These are phyloP conservation scores for Australoheros facetus DNA, from an alignment of 2,797 vertebrate species.

Conservation along the genomic window DNA sequence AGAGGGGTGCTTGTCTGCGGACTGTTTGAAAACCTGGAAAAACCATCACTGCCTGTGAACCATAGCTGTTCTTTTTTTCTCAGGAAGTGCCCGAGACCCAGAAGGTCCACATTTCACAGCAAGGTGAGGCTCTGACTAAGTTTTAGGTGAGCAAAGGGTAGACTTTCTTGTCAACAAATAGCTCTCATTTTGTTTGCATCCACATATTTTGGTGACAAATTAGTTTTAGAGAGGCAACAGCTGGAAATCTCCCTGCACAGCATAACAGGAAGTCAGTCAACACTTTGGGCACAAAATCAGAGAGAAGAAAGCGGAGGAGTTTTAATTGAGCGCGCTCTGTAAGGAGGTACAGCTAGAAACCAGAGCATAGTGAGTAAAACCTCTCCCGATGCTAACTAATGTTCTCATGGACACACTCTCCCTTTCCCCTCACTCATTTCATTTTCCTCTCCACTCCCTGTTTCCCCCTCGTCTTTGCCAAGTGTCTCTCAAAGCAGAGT, in stretches of 20 bases:
- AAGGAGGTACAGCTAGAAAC: constrained; percentile 65
- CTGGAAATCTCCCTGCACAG: constrained; percentile 14
- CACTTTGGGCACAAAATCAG: constrained; percentile 54
- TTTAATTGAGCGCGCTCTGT: constrained; percentile 60
- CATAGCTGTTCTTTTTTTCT: constrained; percentile 22
- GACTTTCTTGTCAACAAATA: background rate
- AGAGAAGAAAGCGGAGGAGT: constrained; percentile 25
- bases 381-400: constrained; percentile 56
- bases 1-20: constrained; percentile 46
- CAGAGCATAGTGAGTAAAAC: constrained; percentile 35
- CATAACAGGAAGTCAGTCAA: constrained; percentile 18
- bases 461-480: constrained; percentile 58
- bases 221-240: constrained; percentile 12
- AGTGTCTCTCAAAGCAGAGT: constrained; percentile 49
- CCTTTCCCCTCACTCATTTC: constrained; percentile 50
- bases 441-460: constrained; percentile 69
- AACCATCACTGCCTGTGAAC: constrained; percentile 63
- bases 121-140: constrained; percentile 19
- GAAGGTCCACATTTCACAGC: constrained; percentile 49
- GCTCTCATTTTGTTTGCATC: background rate
- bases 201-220: background rate
- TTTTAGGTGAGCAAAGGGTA: background rate
- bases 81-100: constrained; percentile 54
- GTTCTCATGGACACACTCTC: constrained; percentile 61
- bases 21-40: constrained; percentile 71